Conservation (phyloP, 2,113 vertebrate genomes). For the Tylochromis polylepis region DNA sequence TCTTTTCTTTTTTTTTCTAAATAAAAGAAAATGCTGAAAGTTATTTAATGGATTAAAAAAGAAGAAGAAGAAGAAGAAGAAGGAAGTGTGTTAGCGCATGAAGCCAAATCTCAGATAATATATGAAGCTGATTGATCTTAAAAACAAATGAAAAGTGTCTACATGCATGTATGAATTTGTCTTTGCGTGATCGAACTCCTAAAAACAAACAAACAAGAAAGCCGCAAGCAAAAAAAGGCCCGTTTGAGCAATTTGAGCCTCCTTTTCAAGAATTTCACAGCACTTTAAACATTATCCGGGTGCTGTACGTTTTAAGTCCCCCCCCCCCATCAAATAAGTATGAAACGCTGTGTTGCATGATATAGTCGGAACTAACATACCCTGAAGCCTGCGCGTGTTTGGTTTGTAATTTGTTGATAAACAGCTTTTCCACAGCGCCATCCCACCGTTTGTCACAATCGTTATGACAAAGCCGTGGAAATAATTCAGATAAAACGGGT, state of each 20-base stretch:
- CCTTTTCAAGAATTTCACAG: conserved; percentile 57
- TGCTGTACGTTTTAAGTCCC: conserved; percentile 31
- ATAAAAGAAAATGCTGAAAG: background rate
- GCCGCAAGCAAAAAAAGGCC: conserved; percentile 35
- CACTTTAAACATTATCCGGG: conserved; percentile 55
- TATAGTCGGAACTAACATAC: conserved; percentile 46
- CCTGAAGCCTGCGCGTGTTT: conserved; percentile 51
- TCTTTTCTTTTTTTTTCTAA: background rate
- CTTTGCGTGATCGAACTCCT: conserved; percentile 30
- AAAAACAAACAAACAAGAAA: conserved; percentile 58
- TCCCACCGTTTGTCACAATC: conserved; percentile 36
- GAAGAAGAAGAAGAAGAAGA: background rate
- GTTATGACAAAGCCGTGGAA: conserved; percentile 46
- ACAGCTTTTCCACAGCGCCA: conserved; percentile 59
- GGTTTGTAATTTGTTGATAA: conserved; percentile 70
- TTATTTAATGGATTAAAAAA: background rate
- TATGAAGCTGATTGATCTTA: conserved; percentile 26
- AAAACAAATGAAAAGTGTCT: background rate
- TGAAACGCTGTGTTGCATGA: conserved; percentile 53
- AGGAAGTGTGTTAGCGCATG: background rate
- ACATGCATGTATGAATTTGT: conserved; percentile 12
- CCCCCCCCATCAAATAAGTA: conserved; percentile 31
- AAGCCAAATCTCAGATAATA: conserved; percentile 9
- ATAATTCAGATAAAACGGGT: conserved; percentile 51
- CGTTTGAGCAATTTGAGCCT: conserved; percentile 35